Evolutionary conservation across 37 sponge, comb jelly and placozoan species (phyloP), one percentile per base, ranked within the genome.

Genomic region (Agelas oroides): DNA sequence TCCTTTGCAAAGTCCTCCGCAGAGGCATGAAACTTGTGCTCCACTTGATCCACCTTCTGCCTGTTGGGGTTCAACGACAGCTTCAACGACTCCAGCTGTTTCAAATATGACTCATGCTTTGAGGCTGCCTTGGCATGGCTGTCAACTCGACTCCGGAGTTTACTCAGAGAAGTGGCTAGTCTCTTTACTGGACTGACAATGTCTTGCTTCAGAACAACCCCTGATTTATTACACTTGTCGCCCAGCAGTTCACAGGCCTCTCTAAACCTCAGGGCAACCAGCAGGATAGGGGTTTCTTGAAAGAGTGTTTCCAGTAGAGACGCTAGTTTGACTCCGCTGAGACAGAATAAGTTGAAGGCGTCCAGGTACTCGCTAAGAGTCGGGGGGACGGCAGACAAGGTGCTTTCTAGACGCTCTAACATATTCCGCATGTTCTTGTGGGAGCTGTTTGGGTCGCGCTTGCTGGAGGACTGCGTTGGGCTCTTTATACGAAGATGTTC

Each of bases 1-100:
- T 87, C 79, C 67, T 77, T 60, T 30, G 84, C 84, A 83, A 76
- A 92, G 2, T 87, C 88, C 31, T 70, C 39, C 73, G 77, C 71
- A n/a, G 92, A 71, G 33, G 24, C 8, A 19, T 76, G 71, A 41
- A 92, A 83, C 75, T 86, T 86, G 0, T 23, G 40, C 79, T 92
- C 89, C 36, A 79, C 79, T 46, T 89, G 84, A n/a, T 89, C 92
- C 62, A 81, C 8, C 74, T 92, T 86, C 25, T 66, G 65, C 25
- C 57, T 36, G 67, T 65, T 68, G 13, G 89, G 36, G 1, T 56
- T 70, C 52, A 27, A 53, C 19, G 84, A 61, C 0, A 15, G 13
- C 1, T 34, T 64, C 53, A 91, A 25, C 28, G 32, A 28, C 59
- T 92, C 92, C 60, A 86, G 21, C 61, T 78, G 82, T 32, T 72